Evolutionary conservation across 2,797 vertebrate species (phyloP), one percentile per base, ranked within the genome.

Genomic region (Clarias laeviceps): DNA sequence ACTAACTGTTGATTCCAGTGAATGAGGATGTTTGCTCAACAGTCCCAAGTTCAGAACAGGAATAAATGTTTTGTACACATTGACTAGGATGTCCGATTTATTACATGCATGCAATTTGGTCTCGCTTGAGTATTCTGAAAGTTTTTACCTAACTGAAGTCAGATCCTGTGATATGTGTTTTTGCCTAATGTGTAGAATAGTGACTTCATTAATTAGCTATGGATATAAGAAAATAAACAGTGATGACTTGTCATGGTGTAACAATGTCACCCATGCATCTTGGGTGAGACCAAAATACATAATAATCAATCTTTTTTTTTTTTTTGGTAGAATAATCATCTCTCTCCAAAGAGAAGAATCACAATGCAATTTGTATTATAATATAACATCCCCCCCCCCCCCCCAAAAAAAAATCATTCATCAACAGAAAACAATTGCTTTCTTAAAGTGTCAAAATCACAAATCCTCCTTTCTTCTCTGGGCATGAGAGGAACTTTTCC

Each of bases 401-500:
- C 5, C 45, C 40, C 14, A 14, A 11, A 18, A 32, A 69, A 29
- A 70, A 27, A 37, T 70, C 57, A 86, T 87, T 76, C 82, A 90
- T 87, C 88, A 89, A 77, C 32, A 70, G 32, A 81, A 57, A 72
- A 86, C 87, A 83, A 85, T 88, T 74, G 88, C 54, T 78, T 74
- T 79, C 37, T 40, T 32, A 73, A 24, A 69, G 57, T 69, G 74
- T 79, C 37, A 57, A 82, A 37, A 45, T 73, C 64, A 87, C 84
- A 89, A 74, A 90, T 90, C 92, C 93, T 94, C 92, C 93, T 91
- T 90, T 85, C 82, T 88, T 87, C 90, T 90, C 88, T 69, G 90
- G 90, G 84, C 57, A 90, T 92, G 90, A 91, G 89, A 86, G 90
- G 88, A 89, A 86, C 86, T 37, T 85, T 90, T 87, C 80, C 90